Base-by-base conservation (phyloP, 1,140 invertebrate genomes). In the Drosophila tristis region DNA sequence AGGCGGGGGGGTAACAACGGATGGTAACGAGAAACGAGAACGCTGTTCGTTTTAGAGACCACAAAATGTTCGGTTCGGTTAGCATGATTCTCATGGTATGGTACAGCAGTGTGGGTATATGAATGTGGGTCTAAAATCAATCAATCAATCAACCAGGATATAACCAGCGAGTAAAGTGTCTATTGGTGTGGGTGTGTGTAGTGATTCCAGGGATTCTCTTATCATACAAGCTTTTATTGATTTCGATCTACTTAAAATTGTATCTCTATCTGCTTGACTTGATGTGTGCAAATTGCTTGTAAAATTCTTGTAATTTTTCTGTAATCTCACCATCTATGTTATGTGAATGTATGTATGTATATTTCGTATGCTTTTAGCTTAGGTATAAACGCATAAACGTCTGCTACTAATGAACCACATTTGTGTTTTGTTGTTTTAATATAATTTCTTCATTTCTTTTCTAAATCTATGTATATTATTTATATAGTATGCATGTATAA, bases 331-430 rank as follows among this genome's bases (percentile, higher is more conserved):
- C 47, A 44, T 15, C 48, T 60, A 43, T 25, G 48, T 35, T 53
- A 53, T 60, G 56, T 73, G 26, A 35, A 53, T 55, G 20, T 48
- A 42, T 54, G 31, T 50, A 31, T 76, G 66, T 77, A 68, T 75
- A 74, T 75, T 72, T 66, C 49, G 59, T 75, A 82, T 87, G 51
- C 56, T 66, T 62, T 58, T 63, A 71, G 62, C 65, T 59, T 84
- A 70, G 62, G 55, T 76, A 72, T 85, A 72, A 85, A 71, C 70
- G 68, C 54, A 73, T 80, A 86, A 80, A 75, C 47, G 66, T 50
- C 78, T 68, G 43, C 80, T 78, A 68, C 86, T 71, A 72, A 67
- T 84, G 72, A 82, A 89, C 82, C 84, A 84, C 85, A 78, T 78
- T 82, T 73, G 59, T 78, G 61, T 64, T 55, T 72, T 77, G 49